These are phyloP conservation scores for Lepidochitona cinerea DNA, from an alignment of 2,888 invertebrate species.

Conservation along the genomic window DNA sequence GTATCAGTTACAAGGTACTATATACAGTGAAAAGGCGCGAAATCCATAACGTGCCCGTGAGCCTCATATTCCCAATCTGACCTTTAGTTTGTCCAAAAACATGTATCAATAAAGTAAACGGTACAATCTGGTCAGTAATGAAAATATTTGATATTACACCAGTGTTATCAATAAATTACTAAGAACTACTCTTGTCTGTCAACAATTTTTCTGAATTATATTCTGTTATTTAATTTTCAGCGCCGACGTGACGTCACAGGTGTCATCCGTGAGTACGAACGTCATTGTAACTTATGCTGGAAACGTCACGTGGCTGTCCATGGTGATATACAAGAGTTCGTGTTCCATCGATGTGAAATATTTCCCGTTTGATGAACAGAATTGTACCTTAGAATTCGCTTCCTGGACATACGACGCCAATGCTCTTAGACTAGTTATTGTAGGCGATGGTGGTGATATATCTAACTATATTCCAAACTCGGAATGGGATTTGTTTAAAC, in stretches of 20 bases:
- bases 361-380: conserved; percentile 75
- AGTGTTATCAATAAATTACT: too few relatives aligned
- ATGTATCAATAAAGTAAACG: too few relatives aligned
- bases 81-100: too few relatives aligned
- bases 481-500: conserved; percentile 82
- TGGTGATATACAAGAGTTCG: conserved; percentile 74
- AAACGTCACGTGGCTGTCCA: conserved; percentile 75
- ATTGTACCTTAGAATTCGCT: conserved; percentile 74
- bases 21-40: too few relatives aligned
- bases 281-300: conserved; percentile 74
- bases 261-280: conserved; percentile 73
- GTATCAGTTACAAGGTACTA: too few relatives aligned
- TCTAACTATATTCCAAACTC: conserved; percentile 93
- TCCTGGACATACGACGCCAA: conserved; percentile 75
- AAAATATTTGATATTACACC: too few relatives aligned
- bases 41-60: too few relatives aligned
- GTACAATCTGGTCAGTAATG: too few relatives aligned
- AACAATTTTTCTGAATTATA: too few relatives aligned
- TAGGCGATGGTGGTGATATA: conserved; percentile 83
- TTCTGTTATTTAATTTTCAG: conserved; percentile 42
- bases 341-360: conserved; percentile 75
- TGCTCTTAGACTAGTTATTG: conserved; percentile 67
- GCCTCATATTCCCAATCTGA: too few relatives aligned
- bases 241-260: conserved; percentile 64
- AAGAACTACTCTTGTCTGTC: too few relatives aligned